These are phyloP conservation scores for Anhinga anhinga DNA, from an alignment of 2,113 vertebrate species.

Conservation along the genomic window DNA sequence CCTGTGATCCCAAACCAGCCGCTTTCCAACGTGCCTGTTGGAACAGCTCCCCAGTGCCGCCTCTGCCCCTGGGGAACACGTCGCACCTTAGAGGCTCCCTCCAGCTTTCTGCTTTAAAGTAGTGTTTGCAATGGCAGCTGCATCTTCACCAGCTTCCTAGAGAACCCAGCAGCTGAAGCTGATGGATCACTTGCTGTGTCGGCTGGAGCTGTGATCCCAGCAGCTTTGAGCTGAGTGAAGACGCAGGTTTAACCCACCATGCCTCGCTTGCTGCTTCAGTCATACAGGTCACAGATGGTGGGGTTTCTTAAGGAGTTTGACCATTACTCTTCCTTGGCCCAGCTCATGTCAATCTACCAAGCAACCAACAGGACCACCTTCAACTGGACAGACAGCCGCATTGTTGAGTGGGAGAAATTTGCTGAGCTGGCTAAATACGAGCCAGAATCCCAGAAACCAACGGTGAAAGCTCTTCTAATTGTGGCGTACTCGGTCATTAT, in stretches of 20 bases:
- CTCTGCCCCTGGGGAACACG: background rate
- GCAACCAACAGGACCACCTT: slow-evolving; percentile 34
- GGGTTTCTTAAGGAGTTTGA: background rate
- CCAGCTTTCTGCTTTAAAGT: background rate
- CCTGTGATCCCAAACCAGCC: background rate
- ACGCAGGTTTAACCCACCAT: background rate
- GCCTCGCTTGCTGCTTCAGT: background rate
- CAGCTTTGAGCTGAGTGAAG: background rate
- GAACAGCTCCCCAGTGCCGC: background rate
- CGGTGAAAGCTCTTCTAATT: slow-evolving; percentile 14
- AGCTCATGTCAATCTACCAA: slow-evolving; percentile 27
- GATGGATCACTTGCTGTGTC: background rate
- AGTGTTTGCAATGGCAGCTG: background rate
- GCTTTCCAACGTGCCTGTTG: background rate
- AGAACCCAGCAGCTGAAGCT: background rate
- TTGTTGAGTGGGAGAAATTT: slow-evolving; percentile 68
- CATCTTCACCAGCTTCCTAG: background rate
- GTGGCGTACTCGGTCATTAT: slow-evolving; percentile 74
- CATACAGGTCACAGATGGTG: background rate
- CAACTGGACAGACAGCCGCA: slow-evolving; percentile 60
- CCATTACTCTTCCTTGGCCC: slow-evolving; percentile 21
- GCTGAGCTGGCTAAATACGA: slow-evolving; percentile 49
- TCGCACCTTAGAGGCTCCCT: background rate
- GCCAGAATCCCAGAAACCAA: slow-evolving; percentile 50
- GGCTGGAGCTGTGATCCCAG: background rate